phyloP scores from a whole-genome alignment of 2,888 invertebrate genomes.

The Drosophila ochracea region DNA sequence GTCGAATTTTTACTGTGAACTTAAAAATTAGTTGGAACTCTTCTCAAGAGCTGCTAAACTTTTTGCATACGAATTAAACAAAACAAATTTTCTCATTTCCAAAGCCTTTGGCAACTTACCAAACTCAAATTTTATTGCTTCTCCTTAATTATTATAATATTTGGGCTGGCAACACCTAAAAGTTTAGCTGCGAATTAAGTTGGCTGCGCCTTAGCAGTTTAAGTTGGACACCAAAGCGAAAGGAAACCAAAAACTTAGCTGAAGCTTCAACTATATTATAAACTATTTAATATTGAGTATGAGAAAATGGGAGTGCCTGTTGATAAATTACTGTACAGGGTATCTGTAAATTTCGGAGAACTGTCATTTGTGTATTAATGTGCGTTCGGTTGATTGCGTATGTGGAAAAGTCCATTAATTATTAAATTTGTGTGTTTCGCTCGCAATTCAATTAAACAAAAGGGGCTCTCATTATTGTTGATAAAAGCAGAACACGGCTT shows the following conservation, averaged over 20 bases:
- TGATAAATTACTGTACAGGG: neutral
- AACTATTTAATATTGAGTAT: neutral
- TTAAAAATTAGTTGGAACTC: neutral
- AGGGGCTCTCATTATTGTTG: conserved; percentile 35
- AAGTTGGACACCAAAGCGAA: neutral
- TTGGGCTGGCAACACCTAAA: neutral
- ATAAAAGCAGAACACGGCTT: conserved; percentile 20
- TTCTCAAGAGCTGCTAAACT: neutral
- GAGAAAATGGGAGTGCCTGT: neutral
- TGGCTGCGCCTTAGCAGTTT: conserved; percentile 5
- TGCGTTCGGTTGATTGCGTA: conserved; percentile 43
- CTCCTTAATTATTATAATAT: neutral
- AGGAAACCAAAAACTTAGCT: neutral
- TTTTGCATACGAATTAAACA: neutral
- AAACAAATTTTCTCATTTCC: neutral
- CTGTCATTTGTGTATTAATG: conserved; percentile 29
- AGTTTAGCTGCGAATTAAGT: neutral
- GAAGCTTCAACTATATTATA: neutral
- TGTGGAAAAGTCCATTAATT: conserved; percentile 53
- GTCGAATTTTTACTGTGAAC: neutral
- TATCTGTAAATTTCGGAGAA: conserved; percentile 13
- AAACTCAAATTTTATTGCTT: neutral
- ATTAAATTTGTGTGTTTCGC: conserved; percentile 51
- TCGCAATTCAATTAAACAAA: conserved; percentile 71
- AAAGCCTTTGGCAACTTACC: neutral